Base-by-base conservation (phyloP, 2,797 vertebrate genomes). In the Mus caroli region DNA sequence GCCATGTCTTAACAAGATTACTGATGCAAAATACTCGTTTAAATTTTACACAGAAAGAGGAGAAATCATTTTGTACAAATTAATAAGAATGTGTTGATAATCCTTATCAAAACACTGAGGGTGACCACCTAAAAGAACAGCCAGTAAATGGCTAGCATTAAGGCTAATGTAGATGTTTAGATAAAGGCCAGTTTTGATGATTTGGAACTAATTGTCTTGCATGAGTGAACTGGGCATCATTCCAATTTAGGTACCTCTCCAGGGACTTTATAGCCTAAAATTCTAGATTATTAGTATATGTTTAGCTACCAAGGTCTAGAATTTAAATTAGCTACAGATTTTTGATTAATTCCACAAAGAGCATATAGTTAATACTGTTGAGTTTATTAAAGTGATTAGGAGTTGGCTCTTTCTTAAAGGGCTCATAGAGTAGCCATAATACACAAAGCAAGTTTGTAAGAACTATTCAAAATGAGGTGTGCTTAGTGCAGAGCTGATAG, bases 41-140 rank as follows among this genome's bases (percentile, higher is more conserved):
- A 79, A 67, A 22, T 73, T 80, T 90, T 79, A 82, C 84, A 24
- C 20, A 37, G 60, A 91, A 94, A 91, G 40, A 75, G 46, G 71
- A 52, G 73, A 84, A 83, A 92, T 69, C 52, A 62, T 79, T 94
- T 86, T 95, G 76, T 76, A 94, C 64, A 92, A 91, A 77, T 77
- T 77, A 94, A 54, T 88, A 87, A 80, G 43, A 92, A 93, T 87
- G 56, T 73, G 79, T 54, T 82, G 64, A 92, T 84, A 95, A 83
- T 60, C 40, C 56, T 86, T 83, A 95, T 54, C 64, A 73, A 93
- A 91, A 84, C 75, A 89, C 71, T 62, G 28, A 80, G 71, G 76
- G 83, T 85, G 83, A 56, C 20, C 37, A 43, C 76, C 60, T 88
- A 13, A 91, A 96, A 90, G 26, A 85, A 40, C 52, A 88, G 69